A percentile compares a stretch with the other conserved stretches of the same genome.
phyloP scores from a whole-genome alignment of 1,140 invertebrate genomes.

The Holotrichia oblita region DNA sequence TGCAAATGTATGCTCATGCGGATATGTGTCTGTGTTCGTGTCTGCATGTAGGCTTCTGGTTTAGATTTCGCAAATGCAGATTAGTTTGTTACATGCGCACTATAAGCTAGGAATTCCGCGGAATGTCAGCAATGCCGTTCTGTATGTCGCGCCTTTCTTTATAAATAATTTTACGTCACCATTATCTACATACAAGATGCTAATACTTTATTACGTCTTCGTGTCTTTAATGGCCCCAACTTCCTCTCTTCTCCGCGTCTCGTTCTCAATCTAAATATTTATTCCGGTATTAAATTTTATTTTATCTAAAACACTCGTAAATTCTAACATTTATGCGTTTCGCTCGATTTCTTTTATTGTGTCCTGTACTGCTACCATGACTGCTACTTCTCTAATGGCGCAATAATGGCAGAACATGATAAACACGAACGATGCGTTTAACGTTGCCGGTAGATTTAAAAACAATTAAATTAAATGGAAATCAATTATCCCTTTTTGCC shows the following conservation, averaged over 20 bases:
- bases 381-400: too few species aligned
- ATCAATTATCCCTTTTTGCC: too few species aligned
- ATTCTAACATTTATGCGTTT: not conserved
- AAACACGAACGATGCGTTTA: too few species aligned
- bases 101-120: not conserved
- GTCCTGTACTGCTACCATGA: too few species aligned
- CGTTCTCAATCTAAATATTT: conserved; percentile 5
- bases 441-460: too few species aligned
- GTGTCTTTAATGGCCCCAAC: not conserved
- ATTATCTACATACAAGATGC: not conserved
- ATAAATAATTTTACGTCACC: conserved; percentile 3
- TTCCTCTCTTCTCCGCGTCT: not conserved
- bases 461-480: too few species aligned
- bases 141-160: not conserved
- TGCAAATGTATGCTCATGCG: not conserved
- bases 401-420: too few species aligned
- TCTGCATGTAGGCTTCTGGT: not conserved
- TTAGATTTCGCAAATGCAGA: conserved; percentile 1
- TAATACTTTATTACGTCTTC: not conserved
- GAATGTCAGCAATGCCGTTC: not conserved
- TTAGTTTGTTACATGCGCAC: not conserved
- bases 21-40: not conserved
- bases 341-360: too few species aligned
- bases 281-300: conserved; percentile 2
- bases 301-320: conserved; percentile 5